Evolutionary conservation across 2,888 invertebrate species (phyloP), one percentile per base, ranked within the genome.

Genomic region (Apamea monoglypha): DNA sequence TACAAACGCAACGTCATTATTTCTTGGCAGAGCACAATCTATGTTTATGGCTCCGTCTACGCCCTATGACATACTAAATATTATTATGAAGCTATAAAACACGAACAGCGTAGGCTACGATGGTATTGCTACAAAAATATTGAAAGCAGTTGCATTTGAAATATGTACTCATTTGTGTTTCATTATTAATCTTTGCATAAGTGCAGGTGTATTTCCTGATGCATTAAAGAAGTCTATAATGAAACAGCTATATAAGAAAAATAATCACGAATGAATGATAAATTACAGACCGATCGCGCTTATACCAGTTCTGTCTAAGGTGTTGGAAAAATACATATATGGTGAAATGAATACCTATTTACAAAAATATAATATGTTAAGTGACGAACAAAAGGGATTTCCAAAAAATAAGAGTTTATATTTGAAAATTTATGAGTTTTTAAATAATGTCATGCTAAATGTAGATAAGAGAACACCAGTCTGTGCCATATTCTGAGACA

Each of bases 401-500:
- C 40, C 8, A 40, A 40, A 40, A 40, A 40, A 40, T 40, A 40
- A 40, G 8, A 40, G 40, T 40, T 8, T 40, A 59, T 14, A 14
- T 59, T 59, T 59, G 14, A 14, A 6, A 14, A 59, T 59, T 59
- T 59, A 59, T 14, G 59, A 59, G 59, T 59, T 59, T n/a, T 59
- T 59, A 59, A n/a, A 59, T n/a, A 59, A 59, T 59, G 59, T 61
- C 61, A 61, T 61, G 61, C 16, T 61, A 61, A 61, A 61, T 29
- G 29, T 61, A 61, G 61, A 29, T 61, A 61, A 29, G 29, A 61
- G 29, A 29, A 61, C 16, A 61, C 61, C 61, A 40, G 40, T 40
- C 40, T 40, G 40, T 40, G 40, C 40, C 40, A 7, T 40, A 40
- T 40, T 40, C 40, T 40, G 40, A 8, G 40, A 40, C 40, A 40